Evolutionary conservation across 2,797 vertebrate species (phyloP), one percentile per base, ranked within the genome.

Genomic region (Orestias chungarensis): DNA sequence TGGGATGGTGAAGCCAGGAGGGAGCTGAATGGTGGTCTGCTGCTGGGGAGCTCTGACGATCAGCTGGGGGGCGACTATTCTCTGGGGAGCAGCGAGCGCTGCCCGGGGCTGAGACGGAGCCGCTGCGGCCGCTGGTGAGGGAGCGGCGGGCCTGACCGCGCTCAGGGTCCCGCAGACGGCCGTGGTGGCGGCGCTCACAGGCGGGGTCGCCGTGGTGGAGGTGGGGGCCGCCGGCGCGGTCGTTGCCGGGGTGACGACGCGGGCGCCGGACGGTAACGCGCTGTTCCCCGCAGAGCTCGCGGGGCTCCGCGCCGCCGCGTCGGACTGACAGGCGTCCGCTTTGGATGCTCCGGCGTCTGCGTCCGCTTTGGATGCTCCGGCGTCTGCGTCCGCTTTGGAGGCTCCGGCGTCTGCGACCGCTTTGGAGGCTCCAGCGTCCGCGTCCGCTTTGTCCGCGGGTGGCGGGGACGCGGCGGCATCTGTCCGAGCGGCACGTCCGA

Each of bases 1-100:
- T 33, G 96, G 96, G 87, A 96, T 96, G 79, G 96, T 96, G 88
- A 96, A 97, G 68, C 96, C 96, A 29, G 96, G 94, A 46, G 95
- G 96, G 80, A 96, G 93, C 87, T 96, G 96, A 75, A 96, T 95
- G 71, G 96, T 96, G 9, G 96, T 94, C 91, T 96, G 96, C 74
- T 95, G 96, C 57, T 94, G 95, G 62, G 94, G 94, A 4, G 96
- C 95, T 90, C 95, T 92, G 88, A 96, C 95, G 79, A 97, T 95
- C 87, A 96, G 86, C 91, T 96, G 96, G 6, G 95, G 96, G 29
- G 95, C 92, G 72, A 95, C 95, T 14, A 95, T 92, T 80, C 95
- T 92, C 65, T 94, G 95, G 42, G 94, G 87, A 20, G 93, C 80
- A 42, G 92, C 50, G 12, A 94, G 87, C 78, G 91, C 95, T 3